Evolutionary conservation across 2,113 vertebrate species (phyloP).

Genomic region (Cyprinodon brontotheroides): DNA sequence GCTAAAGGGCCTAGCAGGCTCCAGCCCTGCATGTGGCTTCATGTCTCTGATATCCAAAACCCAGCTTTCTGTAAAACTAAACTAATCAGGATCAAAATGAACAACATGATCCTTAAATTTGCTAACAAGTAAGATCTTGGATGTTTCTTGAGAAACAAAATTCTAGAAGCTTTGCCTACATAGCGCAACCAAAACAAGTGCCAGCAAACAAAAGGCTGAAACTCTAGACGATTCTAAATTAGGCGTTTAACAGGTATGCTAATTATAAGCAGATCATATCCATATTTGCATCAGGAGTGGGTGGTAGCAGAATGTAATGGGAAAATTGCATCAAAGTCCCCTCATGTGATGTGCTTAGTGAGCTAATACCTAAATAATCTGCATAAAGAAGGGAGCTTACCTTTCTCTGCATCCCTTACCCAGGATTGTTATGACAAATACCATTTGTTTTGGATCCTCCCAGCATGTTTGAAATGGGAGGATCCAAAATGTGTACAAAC

Average conservation of each 20-base stretch:
- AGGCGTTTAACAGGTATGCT: constrained; percentile 70
- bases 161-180: constrained; percentile 17
- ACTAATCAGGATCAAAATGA: constrained; percentile 1
- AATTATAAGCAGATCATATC: constrained; percentile 66
- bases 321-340: constrained; percentile 60
- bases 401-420: constrained; percentile 30
- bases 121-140: constrained; percentile 39
- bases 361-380: constrained; percentile 66
- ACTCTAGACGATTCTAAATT: constrained; percentile 55
- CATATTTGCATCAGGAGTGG: constrained; percentile 68
- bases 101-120: constrained; percentile 28
- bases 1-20: constrained; percentile 60
- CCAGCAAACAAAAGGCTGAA: constrained; percentile 48
- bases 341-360: constrained; percentile 61
- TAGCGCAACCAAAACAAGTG: constrained; percentile 43
- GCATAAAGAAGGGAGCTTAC: constrained; percentile 56
- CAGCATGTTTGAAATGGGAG: constrained; percentile 48
- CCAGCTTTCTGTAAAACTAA: constrained; percentile 18
- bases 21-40: constrained; percentile 28
- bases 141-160: constrained; percentile 34
- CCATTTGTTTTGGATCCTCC: constrained; percentile 60
- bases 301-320: constrained; percentile 58
- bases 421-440: too few species aligned
- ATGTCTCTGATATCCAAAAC: constrained; percentile 22
- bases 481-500: constrained; percentile 17